Base-by-base conservation (phyloP, 1,140 invertebrate species). In the Bombus huntii region DNA sequence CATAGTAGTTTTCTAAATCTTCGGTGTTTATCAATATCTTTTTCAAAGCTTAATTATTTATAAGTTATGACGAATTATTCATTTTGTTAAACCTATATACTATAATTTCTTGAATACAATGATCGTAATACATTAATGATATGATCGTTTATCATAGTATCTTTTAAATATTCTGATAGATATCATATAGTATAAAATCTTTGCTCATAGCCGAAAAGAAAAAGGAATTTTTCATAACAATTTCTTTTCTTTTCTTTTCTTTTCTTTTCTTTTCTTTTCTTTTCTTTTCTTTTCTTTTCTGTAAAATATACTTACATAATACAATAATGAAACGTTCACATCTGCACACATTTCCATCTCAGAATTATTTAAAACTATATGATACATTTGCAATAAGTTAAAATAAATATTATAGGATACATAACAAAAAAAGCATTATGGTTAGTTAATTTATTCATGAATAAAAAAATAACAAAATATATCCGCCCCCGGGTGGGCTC, bases 401-500 rank as follows among this genome's bases (percentile, higher is more conserved):
- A 71, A 6, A 42, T 13, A n/a, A 71, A n/a, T 25, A 13, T 42
- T 6, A 28, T n/a, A 15, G 0, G 6, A 4, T 42, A n/a, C 1
- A n/a, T 28, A 13, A n/a, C 42, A 5, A 5, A 42, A 15, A 25
- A 18, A 8, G 10, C 2, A n/a, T n/a, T 2, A 8, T 6, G 1
- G 8, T 53, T 15, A 12, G 0, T 42, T 10, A 8, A 71, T 71
- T 70, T 71, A 4, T 71, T n/a, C 0, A 31, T n/a, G 0, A 71
- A 44, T 8, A n/a, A 28, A 73, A 44, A 44, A 73, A 1, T 22
- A 15, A 31, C 9, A 73, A 73, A 73, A n/a, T 9, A 10, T 47
- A 22, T 0, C 93, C 93, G 93, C 93, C 93, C 93, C 92, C 93
- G 93, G 92, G 93, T 97, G 97, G 97, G 96, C 96, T 97, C 96